These are phyloP conservation scores for Theristicus caerulescens DNA, from an alignment of 2,113 vertebrate species.

Conservation along the genomic window DNA sequence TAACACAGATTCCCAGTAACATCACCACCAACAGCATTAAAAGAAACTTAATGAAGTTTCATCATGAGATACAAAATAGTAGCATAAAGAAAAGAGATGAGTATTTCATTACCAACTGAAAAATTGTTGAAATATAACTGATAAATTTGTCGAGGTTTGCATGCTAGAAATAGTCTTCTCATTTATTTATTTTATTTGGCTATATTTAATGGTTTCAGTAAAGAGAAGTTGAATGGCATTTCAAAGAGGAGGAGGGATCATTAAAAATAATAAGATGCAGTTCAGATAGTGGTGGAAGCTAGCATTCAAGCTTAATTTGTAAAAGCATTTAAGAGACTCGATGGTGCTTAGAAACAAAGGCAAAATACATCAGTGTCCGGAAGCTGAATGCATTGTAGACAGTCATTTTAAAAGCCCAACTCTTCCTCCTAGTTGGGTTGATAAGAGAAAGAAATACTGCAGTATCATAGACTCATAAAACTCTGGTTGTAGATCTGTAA, in stretches of 20 bases:
- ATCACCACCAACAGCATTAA: not conserved
- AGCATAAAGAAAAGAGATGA: not conserved
- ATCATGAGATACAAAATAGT: not conserved
- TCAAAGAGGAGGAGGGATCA: conserved; percentile 23
- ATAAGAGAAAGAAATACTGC: not conserved
- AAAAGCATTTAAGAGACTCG: not conserved
- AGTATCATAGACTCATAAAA: not conserved
- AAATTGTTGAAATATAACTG: not conserved
- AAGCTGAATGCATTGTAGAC: not conserved
- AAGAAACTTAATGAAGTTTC: not conserved
- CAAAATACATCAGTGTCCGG: not conserved
- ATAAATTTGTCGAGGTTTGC: not conserved
- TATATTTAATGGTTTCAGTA: not conserved
- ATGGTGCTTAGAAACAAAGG: conserved; percentile 3
- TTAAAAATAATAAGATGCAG: not conserved
- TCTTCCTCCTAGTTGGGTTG: not conserved
- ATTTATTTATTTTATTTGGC: conserved; percentile 21
- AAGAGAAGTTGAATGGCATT: conserved; percentile 36
- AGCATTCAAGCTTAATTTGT: conserved; percentile 23
- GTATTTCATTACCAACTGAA: not conserved
- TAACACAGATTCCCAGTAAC: not conserved
- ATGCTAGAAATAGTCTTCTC: not conserved
- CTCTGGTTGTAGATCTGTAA: not conserved
- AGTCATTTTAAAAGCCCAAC: not conserved
- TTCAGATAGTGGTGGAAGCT: not conserved